These are phyloP conservation scores for Halichoerus grypus DNA, from an alignment of 2,113 vertebrate genomes.

Conservation along the genomic window DNA sequence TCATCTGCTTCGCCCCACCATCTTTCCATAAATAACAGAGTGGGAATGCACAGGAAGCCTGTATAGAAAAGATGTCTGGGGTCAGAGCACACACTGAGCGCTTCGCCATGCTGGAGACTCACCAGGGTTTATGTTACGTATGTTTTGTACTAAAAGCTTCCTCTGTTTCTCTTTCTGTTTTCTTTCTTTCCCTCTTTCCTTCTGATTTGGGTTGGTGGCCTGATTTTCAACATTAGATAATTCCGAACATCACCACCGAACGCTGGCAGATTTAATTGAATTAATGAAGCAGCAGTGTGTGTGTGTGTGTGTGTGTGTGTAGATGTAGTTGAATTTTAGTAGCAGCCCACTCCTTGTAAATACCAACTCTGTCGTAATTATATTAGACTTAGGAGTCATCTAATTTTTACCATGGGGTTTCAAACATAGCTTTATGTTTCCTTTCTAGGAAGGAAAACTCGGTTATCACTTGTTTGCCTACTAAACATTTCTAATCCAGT, in stretches of 20 bases:
- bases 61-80: conserved; percentile 31
- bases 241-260: neutral
- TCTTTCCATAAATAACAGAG: conserved; percentile 74
- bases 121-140: conserved; percentile 30
- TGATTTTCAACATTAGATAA: conserved; percentile 31
- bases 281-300: neutral
- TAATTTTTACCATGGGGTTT: conserved; percentile 26
- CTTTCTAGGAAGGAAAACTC: conserved; percentile 43
- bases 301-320: too few species aligned
- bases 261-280: neutral
- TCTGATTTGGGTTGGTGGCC: neutral
- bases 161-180: neutral
- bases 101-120: neutral
- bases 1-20: neutral
- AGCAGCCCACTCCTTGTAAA: neutral
- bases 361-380: neutral
- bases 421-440: neutral
- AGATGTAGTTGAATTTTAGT: conserved; percentile 14
- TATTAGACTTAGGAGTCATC: neutral
- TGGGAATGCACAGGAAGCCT: conserved; percentile 42
- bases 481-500: conserved; percentile 31
- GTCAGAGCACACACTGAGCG: neutral
- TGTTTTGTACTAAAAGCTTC: neutral
- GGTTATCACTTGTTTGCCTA: neutral
- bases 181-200: neutral